Base-by-base conservation (phyloP, 92 coral and sea anemone species). In the Paramuricea clavata region DNA sequence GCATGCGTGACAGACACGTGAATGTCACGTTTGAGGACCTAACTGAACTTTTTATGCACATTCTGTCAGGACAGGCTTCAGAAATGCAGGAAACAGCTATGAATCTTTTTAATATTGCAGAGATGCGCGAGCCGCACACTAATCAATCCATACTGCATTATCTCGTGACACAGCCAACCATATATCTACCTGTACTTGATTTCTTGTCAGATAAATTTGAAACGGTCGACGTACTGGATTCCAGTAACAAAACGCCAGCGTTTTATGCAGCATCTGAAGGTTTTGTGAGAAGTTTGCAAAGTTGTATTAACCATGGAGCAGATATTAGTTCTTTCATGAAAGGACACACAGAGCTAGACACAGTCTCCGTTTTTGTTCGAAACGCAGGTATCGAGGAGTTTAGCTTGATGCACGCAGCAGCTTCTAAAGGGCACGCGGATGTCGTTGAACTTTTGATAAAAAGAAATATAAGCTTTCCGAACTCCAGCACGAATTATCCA, bases 361-460 rank as follows among this genome's bases (percentile, higher is more conserved):
- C 88, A 12, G 83, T 82, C 3, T 47, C 28, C 10, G 47, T 32
- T 39, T 1, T 75, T 93, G 50, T 26, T 82, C 7, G 75, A n/a
- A n/a, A n/a, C n/a, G n/a, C n/a, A n/a, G n/a, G n/a, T n/a, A n/a
- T n/a, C n/a, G n/a, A n/a, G n/a, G n/a, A n/a, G n/a, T n/a, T n/a
- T n/a, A n/a, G n/a, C n/a, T 59, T 93, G 71, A 69, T 93, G 22
- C 93, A 93, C 41, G 89, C 85, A 0, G 94, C 95, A 13, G 70
- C 92, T 15, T 81, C 81, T 19, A 73, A 75, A 56, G 92, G 94
- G 8, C 94, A 93, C 28, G 17, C 12, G 0, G 60, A 82, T 0
- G 75, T 93, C 1, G 87, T 93, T 1, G 74, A 74, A 15, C 78
- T 76, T 5, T 85, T 93, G 4, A 80, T 91, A 0, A 57, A 70